Evolutionary conservation across 2,113 vertebrate genomes (phyloP).

Genomic region (Semicossyphus pulcher): DNA sequence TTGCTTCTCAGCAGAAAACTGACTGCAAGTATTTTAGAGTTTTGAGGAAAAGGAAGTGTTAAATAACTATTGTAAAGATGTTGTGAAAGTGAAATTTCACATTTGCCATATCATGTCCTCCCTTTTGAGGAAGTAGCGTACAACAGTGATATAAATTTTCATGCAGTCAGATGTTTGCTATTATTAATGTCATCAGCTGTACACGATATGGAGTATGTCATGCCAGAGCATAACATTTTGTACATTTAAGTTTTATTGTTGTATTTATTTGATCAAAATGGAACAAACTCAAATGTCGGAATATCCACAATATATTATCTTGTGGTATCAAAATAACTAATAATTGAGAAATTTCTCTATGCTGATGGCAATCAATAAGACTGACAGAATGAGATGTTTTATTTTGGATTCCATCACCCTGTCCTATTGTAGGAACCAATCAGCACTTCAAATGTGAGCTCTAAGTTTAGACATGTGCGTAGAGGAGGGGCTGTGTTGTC

Average conservation of each 20-base stretch:
- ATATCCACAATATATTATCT: background rate
- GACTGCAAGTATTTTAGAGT: background rate
- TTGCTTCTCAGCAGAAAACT: background rate
- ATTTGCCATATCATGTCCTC: constrained; percentile 17
- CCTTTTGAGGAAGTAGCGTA: constrained; percentile 36
- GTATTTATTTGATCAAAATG: background rate
- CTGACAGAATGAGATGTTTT: background rate
- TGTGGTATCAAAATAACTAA: background rate
- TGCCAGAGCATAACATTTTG: too few relatives aligned
- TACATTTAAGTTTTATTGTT: too few relatives aligned
- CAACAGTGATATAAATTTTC: constrained; percentile 6
- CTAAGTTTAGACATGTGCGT: constrained; percentile 53
- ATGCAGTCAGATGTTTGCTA: background rate
- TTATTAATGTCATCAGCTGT: background rate
- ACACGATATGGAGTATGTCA: too few relatives aligned
- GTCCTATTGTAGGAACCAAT: constrained; percentile 22
- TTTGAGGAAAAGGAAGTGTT: background rate
- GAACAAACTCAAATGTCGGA: background rate
- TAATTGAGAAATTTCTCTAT: background rate
- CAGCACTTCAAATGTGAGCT: constrained; percentile 21
- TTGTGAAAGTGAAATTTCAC: background rate
- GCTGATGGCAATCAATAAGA: background rate
- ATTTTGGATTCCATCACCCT: background rate
- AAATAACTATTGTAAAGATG: background rate
- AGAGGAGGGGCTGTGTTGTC: constrained; percentile 54